These are phyloP conservation scores for Diploptera punctata DNA, from an alignment of 2,888 invertebrate genomes.

Conservation along the genomic window DNA sequence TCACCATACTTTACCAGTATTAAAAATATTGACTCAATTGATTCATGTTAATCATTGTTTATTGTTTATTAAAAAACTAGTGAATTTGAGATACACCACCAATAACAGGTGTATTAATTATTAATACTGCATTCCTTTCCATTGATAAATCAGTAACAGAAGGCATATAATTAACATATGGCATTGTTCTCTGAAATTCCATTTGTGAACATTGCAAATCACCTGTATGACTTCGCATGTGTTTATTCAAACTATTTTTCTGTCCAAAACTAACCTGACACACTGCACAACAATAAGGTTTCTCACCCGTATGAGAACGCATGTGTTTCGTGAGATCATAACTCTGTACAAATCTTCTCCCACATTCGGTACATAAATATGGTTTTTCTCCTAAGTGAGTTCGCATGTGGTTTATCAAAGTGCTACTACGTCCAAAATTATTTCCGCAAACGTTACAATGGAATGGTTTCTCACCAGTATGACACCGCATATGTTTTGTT, in stretches of 20 bases:
- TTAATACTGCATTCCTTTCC: neutral
- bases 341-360: constrained; percentile 55
- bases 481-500: constrained; percentile 23
- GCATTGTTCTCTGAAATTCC: constrained; percentile 9
- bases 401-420: constrained; percentile 58
- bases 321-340: constrained; percentile 59
- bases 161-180: constrained; percentile 3
- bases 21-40: too few relatives aligned
- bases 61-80: too few relatives aligned
- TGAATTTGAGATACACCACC: neutral
- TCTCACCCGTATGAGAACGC: constrained; percentile 59
- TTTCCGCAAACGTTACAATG: constrained; percentile 59
- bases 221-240: constrained; percentile 21
- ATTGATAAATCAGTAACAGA: neutral
- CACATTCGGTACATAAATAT: constrained; percentile 57
- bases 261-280: constrained; percentile 57
- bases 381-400: constrained; percentile 59
- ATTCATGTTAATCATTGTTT: too few relatives aligned
- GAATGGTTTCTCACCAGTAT: constrained; percentile 45
- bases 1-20: too few relatives aligned
- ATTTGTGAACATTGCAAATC: constrained; percentile 4
- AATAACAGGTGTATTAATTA: too few relatives aligned
- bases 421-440: constrained; percentile 58
- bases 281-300: constrained; percentile 58
- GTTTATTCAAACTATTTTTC: constrained; percentile 18